phyloP scores from a whole-genome alignment of 2,797 vertebrate genomes.

The Siniperca obscura region DNA sequence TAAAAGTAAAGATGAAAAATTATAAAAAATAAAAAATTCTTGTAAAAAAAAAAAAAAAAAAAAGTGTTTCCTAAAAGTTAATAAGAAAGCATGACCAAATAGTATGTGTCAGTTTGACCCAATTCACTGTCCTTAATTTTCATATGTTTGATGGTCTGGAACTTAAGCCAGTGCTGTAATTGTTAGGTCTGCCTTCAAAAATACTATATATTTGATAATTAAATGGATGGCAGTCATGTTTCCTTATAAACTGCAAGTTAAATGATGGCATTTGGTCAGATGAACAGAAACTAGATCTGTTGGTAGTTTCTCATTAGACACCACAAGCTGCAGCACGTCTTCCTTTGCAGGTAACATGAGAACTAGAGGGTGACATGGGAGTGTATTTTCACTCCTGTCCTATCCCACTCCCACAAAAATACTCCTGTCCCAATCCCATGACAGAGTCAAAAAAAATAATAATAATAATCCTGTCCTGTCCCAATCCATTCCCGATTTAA shows the following conservation, averaged over 20 bases:
- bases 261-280: neutral
- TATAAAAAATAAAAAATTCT: neutral
- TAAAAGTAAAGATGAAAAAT: too few relatives aligned
- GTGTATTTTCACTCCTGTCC: too few relatives aligned
- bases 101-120: neutral
- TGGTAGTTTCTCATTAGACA: constrained; percentile 8
- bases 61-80: neutral
- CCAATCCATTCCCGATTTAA: too few relatives aligned
- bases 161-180: neutral
- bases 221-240: neutral
- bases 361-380: neutral
- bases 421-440: too few relatives aligned
- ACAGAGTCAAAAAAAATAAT: too few relatives aligned
- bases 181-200: neutral
- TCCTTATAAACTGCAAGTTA: neutral
- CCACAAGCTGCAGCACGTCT: constrained; percentile 44
- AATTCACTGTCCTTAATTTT: neutral
- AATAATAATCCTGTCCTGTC: too few relatives aligned
- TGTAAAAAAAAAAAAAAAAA: neutral
- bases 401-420: too few relatives aligned
- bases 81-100: neutral
- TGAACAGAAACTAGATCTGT: constrained; percentile 38
- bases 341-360: constrained; percentile 21
- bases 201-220: neutral
- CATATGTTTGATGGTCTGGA: neutral